Base-by-base conservation (phyloP, 2,113 vertebrate species). In the Galeopterus variegatus region DNA sequence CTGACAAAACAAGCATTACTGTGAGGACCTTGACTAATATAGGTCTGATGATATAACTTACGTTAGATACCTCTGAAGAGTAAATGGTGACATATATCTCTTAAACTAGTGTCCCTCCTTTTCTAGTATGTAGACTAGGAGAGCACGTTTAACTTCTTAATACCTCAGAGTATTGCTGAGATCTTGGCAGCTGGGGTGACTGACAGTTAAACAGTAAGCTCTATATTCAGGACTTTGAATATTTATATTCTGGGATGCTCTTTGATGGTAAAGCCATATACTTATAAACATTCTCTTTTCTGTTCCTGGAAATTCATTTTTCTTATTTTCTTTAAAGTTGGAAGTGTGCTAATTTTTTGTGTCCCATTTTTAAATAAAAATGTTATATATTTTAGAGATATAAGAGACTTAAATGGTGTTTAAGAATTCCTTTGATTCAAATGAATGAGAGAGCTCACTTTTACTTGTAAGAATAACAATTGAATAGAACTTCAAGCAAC, bases 341-440 rank as follows among this genome's bases (percentile, higher is more conserved):
- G 11, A 92, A 96, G 70, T 75, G 5, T 67, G 45, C 1, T 81
- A 12, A 33, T 50, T 67, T 90, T 77, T 79, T 88, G 50, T 83
- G 9, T 83, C 73, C 50, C 33, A 18, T 82, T 95, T 96, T 88
- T 79, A 87, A 83, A 72, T 93, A 45, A 80, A 73, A 95, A 56
- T 80, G 4, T 77, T 90, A 41, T 72, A 18, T 67, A 41, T 64
- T 91, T 80, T 85, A 91, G 76, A 88, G 11, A 72, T 45, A 6
- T 82, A 70, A 82, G 41, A 90, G 24, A 88, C 36, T 72, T 79
- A 56, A 80, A 24, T 73, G 72, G n/a, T 88, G 41, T 88, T 88
- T 91, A 91, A 90, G 50, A 52, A 60, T 75, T 94, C 54, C 58
- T 95, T 83, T 79, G 31, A 64, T 76, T 88, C n/a, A 92, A n/a